Conservation (phyloP, 2,797 vertebrate genomes). For the Acanthurus lineatus region DNA sequence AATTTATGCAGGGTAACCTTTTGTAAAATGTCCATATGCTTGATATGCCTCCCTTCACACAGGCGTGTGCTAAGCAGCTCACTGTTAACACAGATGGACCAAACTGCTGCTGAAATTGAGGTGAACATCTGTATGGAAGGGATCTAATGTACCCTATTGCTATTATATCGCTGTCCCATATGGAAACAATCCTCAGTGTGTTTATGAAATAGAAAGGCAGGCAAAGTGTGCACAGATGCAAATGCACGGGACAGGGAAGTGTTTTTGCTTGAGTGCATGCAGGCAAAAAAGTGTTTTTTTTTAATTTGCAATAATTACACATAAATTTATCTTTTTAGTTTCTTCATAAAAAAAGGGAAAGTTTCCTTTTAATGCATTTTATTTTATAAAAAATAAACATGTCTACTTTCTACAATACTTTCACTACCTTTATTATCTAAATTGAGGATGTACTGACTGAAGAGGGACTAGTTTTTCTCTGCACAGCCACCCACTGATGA, state of each 20-base stretch:
- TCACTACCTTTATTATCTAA: conserved; percentile 1
- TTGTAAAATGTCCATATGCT: conserved; percentile 83
- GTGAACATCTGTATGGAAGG: conserved; percentile 78
- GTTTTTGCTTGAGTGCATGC: conserved; percentile 8
- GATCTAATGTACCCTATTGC: conserved; percentile 66
- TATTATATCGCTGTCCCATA: conserved; percentile 68
- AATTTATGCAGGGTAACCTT: conserved; percentile 84
- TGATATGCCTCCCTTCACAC: conserved; percentile 67
- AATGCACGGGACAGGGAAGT: conserved; percentile 4
- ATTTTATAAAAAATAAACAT: not conserved
- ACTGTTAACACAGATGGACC: conserved; percentile 81
- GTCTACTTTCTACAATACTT: not conserved
- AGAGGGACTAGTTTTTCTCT: conserved; percentile 24
- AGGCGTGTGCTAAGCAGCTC: conserved; percentile 72
- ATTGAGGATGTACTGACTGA: not conserved
- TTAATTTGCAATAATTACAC: not conserved
- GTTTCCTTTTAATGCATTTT: not conserved
- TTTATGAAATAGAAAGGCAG: conserved; percentile 34
- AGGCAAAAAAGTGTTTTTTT: not conserved
- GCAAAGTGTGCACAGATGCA: conserved; percentile 1
- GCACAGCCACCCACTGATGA: conserved; percentile 37
- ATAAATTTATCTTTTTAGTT: not conserved
- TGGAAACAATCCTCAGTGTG: conserved; percentile 66
- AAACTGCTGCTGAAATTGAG: conserved; percentile 72
- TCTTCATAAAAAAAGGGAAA: not conserved